These are phyloP conservation scores for Pterois miles DNA, from an alignment of 2,797 vertebrate genomes.

Conservation along the genomic window DNA sequence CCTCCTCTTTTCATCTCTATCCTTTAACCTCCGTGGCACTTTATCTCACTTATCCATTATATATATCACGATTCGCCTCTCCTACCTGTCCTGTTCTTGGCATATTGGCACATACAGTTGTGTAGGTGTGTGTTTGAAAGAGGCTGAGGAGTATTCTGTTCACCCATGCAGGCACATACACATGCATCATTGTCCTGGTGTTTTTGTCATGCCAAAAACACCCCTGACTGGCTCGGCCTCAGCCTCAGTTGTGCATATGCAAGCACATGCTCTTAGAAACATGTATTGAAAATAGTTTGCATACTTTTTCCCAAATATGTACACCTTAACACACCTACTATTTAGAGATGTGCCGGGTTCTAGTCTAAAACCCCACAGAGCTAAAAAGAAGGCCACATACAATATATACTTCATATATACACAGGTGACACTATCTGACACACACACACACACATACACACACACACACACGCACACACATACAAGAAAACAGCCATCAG, in stretches of 20 bases:
- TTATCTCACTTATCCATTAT: constrained; percentile 68
- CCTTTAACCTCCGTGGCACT: constrained; percentile 42
- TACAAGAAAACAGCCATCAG: constrained; percentile 45
- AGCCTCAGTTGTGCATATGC: constrained; percentile 19
- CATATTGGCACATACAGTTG: constrained; percentile 40
- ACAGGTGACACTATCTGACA: constrained; percentile 36
- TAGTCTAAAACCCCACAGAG: background rate
- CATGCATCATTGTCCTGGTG: constrained; percentile 69
- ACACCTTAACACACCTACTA: background rate
- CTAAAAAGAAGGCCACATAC: constrained; percentile 1
- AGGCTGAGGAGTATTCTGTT: constrained; percentile 63
- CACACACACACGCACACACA: constrained; percentile 24
- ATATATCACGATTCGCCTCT: constrained; percentile 54
- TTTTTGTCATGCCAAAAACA: constrained; percentile 79
- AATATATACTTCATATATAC: constrained; percentile 15
- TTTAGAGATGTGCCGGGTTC: constrained; percentile 1
- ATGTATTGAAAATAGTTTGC: constrained; percentile 4
- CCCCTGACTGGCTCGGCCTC: constrained; percentile 35
- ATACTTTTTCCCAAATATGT: background rate
- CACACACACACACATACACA: constrained; percentile 13
- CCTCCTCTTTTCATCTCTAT: constrained; percentile 31
- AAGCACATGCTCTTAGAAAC: constrained; percentile 19
- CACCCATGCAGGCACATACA: constrained; percentile 64
- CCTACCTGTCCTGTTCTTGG: constrained; percentile 37
- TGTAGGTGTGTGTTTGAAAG: constrained; percentile 35